A percentile compares a stretch with the other conserved stretches of the same genome.
phyloP scores from a whole-genome alignment of 2,113 vertebrate species.

The Spea bombifrons region DNA sequence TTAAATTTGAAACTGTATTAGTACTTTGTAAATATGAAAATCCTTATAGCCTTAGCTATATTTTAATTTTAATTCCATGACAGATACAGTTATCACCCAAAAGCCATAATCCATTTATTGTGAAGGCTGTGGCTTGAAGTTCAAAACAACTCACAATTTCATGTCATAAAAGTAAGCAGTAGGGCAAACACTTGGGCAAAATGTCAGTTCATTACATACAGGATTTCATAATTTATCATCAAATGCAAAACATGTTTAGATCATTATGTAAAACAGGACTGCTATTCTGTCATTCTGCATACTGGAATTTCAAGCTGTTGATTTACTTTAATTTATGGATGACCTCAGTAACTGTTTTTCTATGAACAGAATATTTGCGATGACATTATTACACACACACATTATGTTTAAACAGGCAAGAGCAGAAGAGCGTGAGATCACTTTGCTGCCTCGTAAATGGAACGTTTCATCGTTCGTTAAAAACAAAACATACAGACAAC shows the following conservation, averaged over 20 bases:
- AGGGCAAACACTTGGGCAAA: neutral
- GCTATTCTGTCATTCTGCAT: neutral
- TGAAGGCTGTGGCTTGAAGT: neutral
- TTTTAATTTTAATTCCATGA: neutral
- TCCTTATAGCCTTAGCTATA: neutral
- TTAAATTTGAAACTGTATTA: no score
- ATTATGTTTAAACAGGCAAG: no score
- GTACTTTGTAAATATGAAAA: neutral
- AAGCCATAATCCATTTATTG: neutral
- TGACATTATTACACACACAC: no score
- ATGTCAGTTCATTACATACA: neutral
- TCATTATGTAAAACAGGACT: neutral
- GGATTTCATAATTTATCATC: neutral
- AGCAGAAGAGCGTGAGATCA: no score
- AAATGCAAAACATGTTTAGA: neutral
- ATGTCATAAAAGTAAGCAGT: neutral
- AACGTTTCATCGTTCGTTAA: no score
- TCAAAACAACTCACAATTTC: neutral
- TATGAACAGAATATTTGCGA: no score
- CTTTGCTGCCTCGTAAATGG: no score
- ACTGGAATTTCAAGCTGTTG: neutral
- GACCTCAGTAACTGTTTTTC: no score
- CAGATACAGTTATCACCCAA: neutral
- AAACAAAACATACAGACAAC: no score
- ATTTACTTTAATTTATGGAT: neutral